Percentiles rank a stretch among this genome's conserved stretches.
Evolutionary conservation across 1,140 invertebrate species (phyloP).

Genomic region (Heliothis subflexa): DNA sequence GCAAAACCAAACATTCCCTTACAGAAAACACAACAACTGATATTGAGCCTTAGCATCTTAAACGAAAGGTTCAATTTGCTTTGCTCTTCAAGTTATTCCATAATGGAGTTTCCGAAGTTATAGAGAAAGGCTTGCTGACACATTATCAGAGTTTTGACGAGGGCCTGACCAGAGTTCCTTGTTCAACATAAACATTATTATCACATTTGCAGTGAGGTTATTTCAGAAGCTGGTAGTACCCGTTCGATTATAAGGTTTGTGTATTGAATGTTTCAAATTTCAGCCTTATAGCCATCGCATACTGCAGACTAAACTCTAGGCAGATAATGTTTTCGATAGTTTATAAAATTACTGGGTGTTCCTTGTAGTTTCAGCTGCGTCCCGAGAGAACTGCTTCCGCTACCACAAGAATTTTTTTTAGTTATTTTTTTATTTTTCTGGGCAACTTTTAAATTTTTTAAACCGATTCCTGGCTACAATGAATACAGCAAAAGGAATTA

Average conservation of each 20-base stretch:
- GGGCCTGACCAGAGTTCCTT: neutral
- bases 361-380: too few species aligned
- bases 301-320: too few species aligned
- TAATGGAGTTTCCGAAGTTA: neutral
- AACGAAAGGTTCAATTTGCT: neutral
- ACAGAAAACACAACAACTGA: neutral
- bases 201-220: neutral
- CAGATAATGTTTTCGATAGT: too few species aligned
- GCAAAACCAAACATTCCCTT: too few species aligned
- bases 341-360: too few species aligned
- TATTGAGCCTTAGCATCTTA: neutral
- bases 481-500: too few species aligned
- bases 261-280: neutral
- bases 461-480: too few species aligned
- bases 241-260: neutral
- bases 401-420: too few species aligned
- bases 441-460: too few species aligned
- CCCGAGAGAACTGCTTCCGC: too few species aligned
- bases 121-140: neutral
- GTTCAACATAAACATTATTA: constrained; percentile 10
- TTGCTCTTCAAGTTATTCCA: neutral
- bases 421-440: too few species aligned
- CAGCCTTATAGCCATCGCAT: too few species aligned
- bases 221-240: neutral
- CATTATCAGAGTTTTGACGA: constrained; percentile 15